Base-by-base conservation (phyloP, 92 coral and sea anemone genomes). In the Pocillopora grandis region DNA sequence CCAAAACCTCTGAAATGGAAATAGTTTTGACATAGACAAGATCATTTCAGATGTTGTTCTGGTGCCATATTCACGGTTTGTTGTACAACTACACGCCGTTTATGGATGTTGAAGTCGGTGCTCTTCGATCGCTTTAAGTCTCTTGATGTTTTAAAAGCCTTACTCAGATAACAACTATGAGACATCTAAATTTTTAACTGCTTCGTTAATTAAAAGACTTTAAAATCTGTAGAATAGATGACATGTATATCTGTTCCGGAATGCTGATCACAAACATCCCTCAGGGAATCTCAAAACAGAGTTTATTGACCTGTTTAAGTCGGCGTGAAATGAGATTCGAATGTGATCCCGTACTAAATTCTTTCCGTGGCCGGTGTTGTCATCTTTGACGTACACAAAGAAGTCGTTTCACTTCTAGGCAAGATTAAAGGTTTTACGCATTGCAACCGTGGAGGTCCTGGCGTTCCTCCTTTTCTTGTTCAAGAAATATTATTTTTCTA, bases 11-110 rank as follows among this genome's bases (percentile, higher is more conserved):
- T 42, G 61, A 14, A 35, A 20, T 69, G 64, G 70, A 81, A 36
- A 59, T 37, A n/a, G 49, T 70, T 70, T 58, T 81, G 70, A 71
- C 85, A 81, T 58, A 57, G 12, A 42, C 85, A 19, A 71, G 85
- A 35, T 31, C 10, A 71, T 66, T 69, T n/a, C 37, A 58, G 59
- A 37, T 58, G 27, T 20, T 64, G 16, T 13, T 35, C 48, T 67
- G 65, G 75, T 66, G 60, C 15, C 19, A 27, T 5, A 15, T 21
- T 66, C 83, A 17, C 16, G 12, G 52, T 79, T 33, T 63, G 72
- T 64, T n/a, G 33, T 48, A 63, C 55, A 60, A 35, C 81, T 42
- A 2, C 18, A 66, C 3, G 21, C 52, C 52, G 12, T 17, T 62
- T 76, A 10, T 9, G 33, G 1, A 10, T 20, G 49, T 52, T 76